Conservation (phyloP, 23 tunicate species). For the Ciona savignyi region DNA sequence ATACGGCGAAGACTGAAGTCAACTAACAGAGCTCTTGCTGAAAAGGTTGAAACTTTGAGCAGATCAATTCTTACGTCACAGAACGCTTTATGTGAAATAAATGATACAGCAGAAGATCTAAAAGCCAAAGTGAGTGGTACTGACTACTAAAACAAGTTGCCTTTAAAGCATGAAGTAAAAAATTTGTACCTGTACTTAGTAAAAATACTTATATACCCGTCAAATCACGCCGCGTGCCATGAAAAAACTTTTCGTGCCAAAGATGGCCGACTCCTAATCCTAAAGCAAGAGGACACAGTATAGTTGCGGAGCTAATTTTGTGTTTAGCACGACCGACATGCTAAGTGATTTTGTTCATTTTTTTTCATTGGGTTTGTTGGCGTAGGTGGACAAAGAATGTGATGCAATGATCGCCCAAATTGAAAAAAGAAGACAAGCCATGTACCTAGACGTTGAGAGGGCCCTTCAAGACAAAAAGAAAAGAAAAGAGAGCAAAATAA, state of each 20-base stretch:
- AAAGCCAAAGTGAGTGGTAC: conserved; percentile 42
- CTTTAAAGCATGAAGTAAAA: no score
- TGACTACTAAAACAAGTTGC: no score
- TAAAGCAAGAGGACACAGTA: no score
- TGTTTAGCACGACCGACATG: no score
- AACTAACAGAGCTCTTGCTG: conserved; percentile 41
- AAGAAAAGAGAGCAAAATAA: conserved; percentile 50
- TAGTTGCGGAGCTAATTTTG: no score
- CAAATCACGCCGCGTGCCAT: no score
- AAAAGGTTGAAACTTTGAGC: conserved; percentile 55
- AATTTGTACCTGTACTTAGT: no score
- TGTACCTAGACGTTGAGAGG: conserved; percentile 58
- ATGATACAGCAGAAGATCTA: conserved; percentile 29
- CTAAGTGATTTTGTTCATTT: no score
- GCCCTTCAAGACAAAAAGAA: conserved; percentile 40
- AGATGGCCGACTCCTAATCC: no score
- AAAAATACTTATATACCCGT: no score
- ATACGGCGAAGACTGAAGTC: conserved; percentile 27
- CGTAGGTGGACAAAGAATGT: conserved; percentile 66
- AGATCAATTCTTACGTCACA: conserved; percentile 40
- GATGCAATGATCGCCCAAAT: conserved; percentile 55
- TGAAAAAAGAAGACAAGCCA: conserved; percentile 47
- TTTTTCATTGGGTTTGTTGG: no score
- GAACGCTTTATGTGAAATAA: conserved; percentile 37
- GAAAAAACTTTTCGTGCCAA: no score